A percentile compares a stretch with the other conserved stretches of the same genome.
phyloP scores from a whole-genome alignment of 2,888 invertebrate species.

The Drosophila engyochracea region DNA sequence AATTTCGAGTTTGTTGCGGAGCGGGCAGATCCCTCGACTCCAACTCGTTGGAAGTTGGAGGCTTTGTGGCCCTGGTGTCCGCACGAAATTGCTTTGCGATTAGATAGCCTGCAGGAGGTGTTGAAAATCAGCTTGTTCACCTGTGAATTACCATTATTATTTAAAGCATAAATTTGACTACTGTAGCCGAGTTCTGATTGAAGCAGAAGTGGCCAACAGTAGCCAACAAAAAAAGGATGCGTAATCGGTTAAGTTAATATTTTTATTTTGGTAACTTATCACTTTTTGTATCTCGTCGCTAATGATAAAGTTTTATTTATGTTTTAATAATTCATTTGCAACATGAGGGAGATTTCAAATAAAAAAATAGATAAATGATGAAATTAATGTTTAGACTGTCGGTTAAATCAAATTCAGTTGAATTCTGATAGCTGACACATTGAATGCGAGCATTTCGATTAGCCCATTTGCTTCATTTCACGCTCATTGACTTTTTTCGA shows the following conservation, averaged over 20 bases:
- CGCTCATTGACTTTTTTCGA: constrained; percentile 26
- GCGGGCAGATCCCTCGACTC: constrained; percentile 3
- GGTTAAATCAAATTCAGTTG: constrained; percentile 17
- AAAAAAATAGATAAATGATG: neutral
- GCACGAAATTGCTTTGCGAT: constrained; percentile 73
- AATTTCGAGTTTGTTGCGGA: constrained; percentile 48
- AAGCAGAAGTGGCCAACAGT: constrained; percentile 25
- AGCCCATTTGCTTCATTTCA: constrained; percentile 16
- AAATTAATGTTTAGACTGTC: constrained; percentile 9
- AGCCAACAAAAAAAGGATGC: constrained; percentile 19
- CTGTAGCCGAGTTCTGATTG: constrained; percentile 28
- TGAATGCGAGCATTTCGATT: neutral
- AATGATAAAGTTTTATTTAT: neutral
- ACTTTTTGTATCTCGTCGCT: neutral
- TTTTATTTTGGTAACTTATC: constrained; percentile 8
- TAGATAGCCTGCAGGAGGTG: constrained; percentile 80
- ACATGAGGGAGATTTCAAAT: too few relatives aligned
- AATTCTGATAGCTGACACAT: constrained; percentile 42
- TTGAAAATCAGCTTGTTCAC: constrained; percentile 74
- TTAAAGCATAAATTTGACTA: constrained; percentile 63
- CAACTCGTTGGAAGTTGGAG: constrained; percentile 7
- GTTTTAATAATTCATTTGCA: neutral
- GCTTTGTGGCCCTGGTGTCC: constrained; percentile 26
- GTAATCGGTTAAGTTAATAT: constrained; percentile 11
- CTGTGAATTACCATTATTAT: constrained; percentile 81